These are phyloP conservation scores for Lumbricus terrestris DNA, from an alignment of 2,888 invertebrate species.

Conservation along the genomic window DNA sequence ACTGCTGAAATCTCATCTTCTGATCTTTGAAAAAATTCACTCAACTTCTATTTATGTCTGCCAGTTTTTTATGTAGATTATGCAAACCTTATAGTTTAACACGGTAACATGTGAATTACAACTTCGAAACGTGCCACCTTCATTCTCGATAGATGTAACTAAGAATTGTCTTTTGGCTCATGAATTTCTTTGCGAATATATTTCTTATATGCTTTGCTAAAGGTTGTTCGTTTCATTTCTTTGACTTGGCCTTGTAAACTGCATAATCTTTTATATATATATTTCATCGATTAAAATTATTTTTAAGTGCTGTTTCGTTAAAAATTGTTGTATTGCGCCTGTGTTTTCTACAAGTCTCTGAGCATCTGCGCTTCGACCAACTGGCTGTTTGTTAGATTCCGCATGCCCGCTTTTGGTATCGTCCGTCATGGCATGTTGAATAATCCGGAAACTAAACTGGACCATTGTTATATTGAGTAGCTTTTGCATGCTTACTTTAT, in stretches of 20 bases:
- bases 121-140: neutral
- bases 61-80: neutral
- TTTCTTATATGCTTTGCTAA: neutral
- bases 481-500: neutral
- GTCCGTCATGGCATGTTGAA: neutral
- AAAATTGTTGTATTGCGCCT: neutral
- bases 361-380: neutral
- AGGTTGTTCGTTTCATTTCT: neutral
- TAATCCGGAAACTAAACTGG: neutral
- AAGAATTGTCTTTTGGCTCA: neutral
- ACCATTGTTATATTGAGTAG: neutral
- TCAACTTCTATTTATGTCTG: neutral
- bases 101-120: neutral
- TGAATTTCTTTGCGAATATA: neutral
- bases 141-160: neutral
- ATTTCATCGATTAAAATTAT: neutral
- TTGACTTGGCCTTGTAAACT: neutral
- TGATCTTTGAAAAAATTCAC: neutral
- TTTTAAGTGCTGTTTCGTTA: neutral
- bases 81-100: neutral
- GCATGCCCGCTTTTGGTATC: neutral
- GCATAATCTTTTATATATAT: neutral
- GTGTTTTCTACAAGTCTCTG: neutral
- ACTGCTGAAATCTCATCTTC: conserved; percentile 3
- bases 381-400: neutral